phyloP scores from a whole-genome alignment of 2,888 invertebrate genomes.

The Pachydiplax longipennis region DNA sequence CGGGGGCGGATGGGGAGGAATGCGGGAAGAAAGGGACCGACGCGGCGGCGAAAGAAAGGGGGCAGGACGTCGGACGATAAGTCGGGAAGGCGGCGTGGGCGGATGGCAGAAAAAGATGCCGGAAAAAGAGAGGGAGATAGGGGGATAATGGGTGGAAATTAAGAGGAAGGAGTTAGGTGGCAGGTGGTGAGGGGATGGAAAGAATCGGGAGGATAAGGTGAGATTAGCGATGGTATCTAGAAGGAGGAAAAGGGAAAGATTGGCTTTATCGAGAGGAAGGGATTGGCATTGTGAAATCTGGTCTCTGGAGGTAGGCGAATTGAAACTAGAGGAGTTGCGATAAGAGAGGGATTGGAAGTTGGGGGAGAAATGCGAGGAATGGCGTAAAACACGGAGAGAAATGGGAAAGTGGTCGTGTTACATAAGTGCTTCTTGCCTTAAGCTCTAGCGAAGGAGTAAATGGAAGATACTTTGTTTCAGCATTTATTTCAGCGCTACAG shows the following conservation, averaged over 20 bases:
- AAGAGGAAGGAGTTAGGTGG: slow-evolving; percentile 5
- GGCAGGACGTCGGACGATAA: slow-evolving; percentile 3
- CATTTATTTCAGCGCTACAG: no score
- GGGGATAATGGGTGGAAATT: not conserved
- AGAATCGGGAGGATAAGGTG: not conserved
- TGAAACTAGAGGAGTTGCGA: not conserved
- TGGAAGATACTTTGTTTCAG: no score
- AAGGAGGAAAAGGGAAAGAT: not conserved
- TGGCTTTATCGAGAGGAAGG: not conserved
- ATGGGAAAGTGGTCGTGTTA: no score
- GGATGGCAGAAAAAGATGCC: not conserved
- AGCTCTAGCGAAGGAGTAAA: no score
- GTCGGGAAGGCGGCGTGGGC: slow-evolving; percentile 12
- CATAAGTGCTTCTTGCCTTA: not conserved
- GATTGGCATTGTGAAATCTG: not conserved
- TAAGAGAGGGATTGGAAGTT: not conserved
- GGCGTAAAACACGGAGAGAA: no score
- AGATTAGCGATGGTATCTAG: not conserved
- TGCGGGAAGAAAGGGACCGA: slow-evolving; percentile 21
- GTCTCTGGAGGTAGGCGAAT: not conserved
- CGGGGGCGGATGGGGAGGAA: not conserved
- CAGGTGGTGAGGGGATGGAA: not conserved
- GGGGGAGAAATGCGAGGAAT: not conserved
- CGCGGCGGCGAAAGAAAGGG: slow-evolving; percentile 11
- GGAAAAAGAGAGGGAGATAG: not conserved